These are phyloP conservation scores for Tetrao urogallus DNA, from an alignment of 2,113 vertebrate genomes.

Conservation along the genomic window DNA sequence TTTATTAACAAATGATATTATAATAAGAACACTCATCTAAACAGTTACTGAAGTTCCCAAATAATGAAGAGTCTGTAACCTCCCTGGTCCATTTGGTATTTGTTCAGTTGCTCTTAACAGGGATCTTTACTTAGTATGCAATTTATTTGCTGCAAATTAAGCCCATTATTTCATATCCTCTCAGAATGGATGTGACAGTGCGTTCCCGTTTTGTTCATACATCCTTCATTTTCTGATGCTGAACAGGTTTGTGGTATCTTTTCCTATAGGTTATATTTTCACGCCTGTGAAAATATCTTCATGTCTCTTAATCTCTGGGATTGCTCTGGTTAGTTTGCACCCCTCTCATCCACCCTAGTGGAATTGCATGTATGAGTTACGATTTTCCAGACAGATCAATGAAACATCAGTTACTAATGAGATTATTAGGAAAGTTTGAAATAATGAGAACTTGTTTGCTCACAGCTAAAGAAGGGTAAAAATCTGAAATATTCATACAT, in stretches of 20 bases:
- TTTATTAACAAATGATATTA: background rate
- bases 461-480: background rate
- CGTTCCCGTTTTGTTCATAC: background rate
- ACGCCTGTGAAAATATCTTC: background rate
- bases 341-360: background rate
- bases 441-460: background rate
- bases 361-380: background rate
- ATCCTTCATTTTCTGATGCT: background rate
- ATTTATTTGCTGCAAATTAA: background rate
- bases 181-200: background rate
- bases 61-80: background rate
- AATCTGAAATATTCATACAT: background rate
- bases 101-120: background rate
- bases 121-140: background rate
- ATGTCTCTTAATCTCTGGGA: background rate
- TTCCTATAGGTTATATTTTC: background rate
- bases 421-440: background rate
- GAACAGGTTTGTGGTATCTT: background rate
- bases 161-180: background rate
- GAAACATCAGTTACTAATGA: background rate
- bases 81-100: background rate
- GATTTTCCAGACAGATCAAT: background rate
- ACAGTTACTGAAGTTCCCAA: background rate
- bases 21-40: background rate
- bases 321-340: background rate